These are phyloP conservation scores for Graphium colonna DNA, from an alignment of 2,888 invertebrate genomes.

Conservation along the genomic window DNA sequence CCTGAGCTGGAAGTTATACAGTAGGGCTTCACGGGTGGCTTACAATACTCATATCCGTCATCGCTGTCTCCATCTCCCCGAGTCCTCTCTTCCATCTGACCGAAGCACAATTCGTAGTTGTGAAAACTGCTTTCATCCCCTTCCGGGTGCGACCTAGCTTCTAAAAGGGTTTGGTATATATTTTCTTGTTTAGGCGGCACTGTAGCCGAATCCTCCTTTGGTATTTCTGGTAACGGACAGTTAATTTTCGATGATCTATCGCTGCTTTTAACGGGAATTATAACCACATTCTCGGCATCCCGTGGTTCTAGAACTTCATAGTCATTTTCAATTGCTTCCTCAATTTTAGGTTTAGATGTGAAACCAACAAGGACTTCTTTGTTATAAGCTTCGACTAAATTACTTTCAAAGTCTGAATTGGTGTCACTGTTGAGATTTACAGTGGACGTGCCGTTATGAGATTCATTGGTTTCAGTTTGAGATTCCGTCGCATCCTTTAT, in stretches of 20 bases:
- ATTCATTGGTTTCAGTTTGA: constrained; percentile 39
- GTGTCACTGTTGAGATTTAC: constrained; percentile 37
- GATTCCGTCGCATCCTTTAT: constrained; percentile 30
- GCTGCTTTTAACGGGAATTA: constrained; percentile 55
- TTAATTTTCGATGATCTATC: constrained; percentile 66
- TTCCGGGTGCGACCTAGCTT: constrained; percentile 72
- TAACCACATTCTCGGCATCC: constrained; percentile 51
- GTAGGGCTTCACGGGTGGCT: constrained; percentile 67
- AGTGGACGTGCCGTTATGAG: constrained; percentile 32
- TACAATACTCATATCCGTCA: constrained; percentile 75
- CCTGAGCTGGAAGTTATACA: constrained; percentile 65
- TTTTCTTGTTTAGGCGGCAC: constrained; percentile 45
- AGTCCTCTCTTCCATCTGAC: constrained; percentile 63
- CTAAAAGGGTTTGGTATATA: constrained; percentile 69
- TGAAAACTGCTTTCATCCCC: constrained; percentile 74
- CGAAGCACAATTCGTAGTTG: constrained; percentile 75
- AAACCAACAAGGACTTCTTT: constrained; percentile 63
- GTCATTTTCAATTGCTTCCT: constrained; percentile 57
- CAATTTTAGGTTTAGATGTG: constrained; percentile 51
- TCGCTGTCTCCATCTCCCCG: constrained; percentile 72
- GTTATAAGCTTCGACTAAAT: constrained; percentile 68
- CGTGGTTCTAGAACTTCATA: constrained; percentile 70
- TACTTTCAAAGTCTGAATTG: constrained; percentile 66
- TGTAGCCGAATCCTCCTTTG: constrained; percentile 39
- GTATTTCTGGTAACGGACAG: constrained; percentile 74